phyloP scores from a whole-genome alignment of 2,113 vertebrate species.

The Enhydra lutris region DNA sequence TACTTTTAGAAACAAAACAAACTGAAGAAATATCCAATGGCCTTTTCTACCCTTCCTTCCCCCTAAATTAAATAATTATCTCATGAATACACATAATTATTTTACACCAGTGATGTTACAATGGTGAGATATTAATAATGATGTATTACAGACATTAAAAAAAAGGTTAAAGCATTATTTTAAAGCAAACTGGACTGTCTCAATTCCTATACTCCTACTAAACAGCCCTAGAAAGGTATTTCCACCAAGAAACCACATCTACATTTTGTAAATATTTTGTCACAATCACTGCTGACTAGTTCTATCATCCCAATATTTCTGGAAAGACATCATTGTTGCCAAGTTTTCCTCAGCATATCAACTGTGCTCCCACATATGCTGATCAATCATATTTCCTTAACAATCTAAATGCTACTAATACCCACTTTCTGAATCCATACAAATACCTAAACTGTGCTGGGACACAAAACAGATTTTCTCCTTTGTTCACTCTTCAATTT shows the following conservation, averaged over 20 bases:
- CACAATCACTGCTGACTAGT: not conserved
- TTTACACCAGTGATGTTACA: not conserved
- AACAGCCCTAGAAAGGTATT: not conserved
- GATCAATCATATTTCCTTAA: not conserved
- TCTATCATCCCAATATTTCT: not conserved
- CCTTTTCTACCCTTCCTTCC: not conserved
- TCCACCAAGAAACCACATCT: not conserved
- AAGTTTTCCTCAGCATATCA: not conserved
- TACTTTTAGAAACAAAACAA: slow-evolving; percentile 1
- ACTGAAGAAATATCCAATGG: not conserved
- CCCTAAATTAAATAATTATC: slow-evolving; percentile 9
- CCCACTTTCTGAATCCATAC: not conserved
- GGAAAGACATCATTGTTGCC: not conserved
- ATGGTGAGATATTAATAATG: not conserved
- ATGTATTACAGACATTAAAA: not conserved
- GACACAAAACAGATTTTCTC: not conserved
- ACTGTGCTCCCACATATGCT: not conserved
- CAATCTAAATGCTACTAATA: not conserved
- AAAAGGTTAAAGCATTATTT: not conserved
- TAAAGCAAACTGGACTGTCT: not conserved
- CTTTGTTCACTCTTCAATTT: not conserved
- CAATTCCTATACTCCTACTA: not conserved
- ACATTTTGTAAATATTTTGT: not conserved
- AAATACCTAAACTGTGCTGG: not conserved
- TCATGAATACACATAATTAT: not conserved